phyloP scores from a whole-genome alignment of 1,140 invertebrate species.

The Trachymyrmex cornetzi region DNA sequence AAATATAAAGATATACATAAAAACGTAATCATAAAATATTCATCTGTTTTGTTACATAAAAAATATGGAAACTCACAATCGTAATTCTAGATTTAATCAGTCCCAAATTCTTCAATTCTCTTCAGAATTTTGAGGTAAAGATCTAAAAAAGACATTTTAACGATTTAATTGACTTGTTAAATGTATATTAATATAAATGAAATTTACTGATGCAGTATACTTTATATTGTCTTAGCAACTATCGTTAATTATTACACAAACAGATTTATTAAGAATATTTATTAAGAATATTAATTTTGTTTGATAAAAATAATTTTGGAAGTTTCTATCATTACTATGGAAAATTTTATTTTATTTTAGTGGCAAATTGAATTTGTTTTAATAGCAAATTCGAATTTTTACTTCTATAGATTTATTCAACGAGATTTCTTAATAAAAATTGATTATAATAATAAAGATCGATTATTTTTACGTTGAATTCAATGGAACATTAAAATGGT shows the following conservation, averaged over 20 bases:
- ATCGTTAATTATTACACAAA: neutral
- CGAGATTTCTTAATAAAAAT: neutral
- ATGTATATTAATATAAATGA: neutral
- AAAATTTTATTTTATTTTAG: neutral
- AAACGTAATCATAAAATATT: neutral
- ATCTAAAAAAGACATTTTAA: neutral
- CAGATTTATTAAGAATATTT: neutral
- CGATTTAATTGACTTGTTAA: neutral
- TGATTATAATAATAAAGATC: neutral
- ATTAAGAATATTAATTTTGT: neutral
- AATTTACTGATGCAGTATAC: neutral
- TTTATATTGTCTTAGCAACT: neutral
- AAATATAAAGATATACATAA: too few relatives aligned
- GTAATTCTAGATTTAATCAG: neutral
- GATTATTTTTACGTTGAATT: neutral
- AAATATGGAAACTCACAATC: neutral
- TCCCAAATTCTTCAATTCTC: neutral
- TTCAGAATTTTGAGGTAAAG: slow-evolving; percentile 20
- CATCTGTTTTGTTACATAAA: neutral
- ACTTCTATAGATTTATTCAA: neutral
- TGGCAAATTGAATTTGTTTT: neutral
- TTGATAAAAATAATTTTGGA: neutral
- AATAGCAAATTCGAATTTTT: neutral
- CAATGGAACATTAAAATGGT: neutral
- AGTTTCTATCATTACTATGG: neutral